These are phyloP conservation scores for Embiotoca jacksoni DNA, from an alignment of 2,113 vertebrate genomes.

Conservation along the genomic window DNA sequence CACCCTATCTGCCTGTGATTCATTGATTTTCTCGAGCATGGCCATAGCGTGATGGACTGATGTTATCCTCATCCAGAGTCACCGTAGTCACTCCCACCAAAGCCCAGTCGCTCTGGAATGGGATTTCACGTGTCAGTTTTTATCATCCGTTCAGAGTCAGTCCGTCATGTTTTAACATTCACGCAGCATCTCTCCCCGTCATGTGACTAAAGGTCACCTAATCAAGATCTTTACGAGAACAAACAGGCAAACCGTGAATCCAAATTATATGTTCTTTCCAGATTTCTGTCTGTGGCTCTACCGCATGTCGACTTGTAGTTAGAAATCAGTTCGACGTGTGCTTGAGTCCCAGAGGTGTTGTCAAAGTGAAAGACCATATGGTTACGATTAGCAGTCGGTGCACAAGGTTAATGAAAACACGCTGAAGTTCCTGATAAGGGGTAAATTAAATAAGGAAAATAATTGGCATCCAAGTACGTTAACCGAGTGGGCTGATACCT, in stretches of 20 bases:
- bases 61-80: slow-evolving; percentile 58
- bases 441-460: slow-evolving; percentile 51
- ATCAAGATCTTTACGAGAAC: slow-evolving; percentile 10
- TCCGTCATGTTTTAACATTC: neutral
- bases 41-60: slow-evolving; percentile 58
- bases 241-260: slow-evolving; percentile 17
- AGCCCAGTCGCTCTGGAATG: slow-evolving; percentile 12
- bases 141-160: neutral
- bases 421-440: slow-evolving; percentile 58
- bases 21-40: slow-evolving; percentile 66
- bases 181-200: neutral
- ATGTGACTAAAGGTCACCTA: slow-evolving; percentile 16
- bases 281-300: neutral
- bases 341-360: slow-evolving; percentile 42
- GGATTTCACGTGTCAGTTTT: slow-evolving; percentile 32
- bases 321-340: slow-evolving; percentile 27
- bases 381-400: slow-evolving; percentile 69
- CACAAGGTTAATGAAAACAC: slow-evolving; percentile 72
- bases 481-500: slow-evolving; percentile 40
- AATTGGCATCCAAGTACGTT: slow-evolving; percentile 50
- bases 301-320: slow-evolving; percentile 8
- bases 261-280: slow-evolving; percentile 25
- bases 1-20: slow-evolving; percentile 50
- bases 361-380: slow-evolving; percentile 55
- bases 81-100: slow-evolving; percentile 12